Evolutionary conservation across 2,888 invertebrate genomes (phyloP), one percentile per base, ranked within the genome.

Genomic region (Tipula confusa): DNA sequence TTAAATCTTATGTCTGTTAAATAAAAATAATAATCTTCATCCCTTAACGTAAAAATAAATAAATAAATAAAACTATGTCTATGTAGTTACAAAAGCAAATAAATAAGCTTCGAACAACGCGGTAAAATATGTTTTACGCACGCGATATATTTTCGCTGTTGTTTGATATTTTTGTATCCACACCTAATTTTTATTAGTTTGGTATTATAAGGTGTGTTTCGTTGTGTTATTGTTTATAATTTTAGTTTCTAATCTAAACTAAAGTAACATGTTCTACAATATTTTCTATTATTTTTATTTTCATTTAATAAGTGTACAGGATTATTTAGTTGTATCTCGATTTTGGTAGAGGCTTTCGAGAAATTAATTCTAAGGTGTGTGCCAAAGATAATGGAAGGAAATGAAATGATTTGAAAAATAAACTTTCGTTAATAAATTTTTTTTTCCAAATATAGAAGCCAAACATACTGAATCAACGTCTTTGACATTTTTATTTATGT

Each of bases 141-240:
- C 64, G 64, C 64, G 24, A 64, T 64, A 64, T 43, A 9, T 64
- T 64, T 64, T 64, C 9, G 64, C 24, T 64, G 24, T 64, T 64
- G 24, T 18, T 64, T 64, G 64, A 64, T 64, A 24, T 24, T 64
- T 64, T 64, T 64, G 24, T 24, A 11, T 64, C 64, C 64, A 64
- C 64, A 64, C 64, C 64, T 64, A 64, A 24, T 18, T 64, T 64
- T 64, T 64, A 64, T 64, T 64, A 64, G 64, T 64, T 64, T 64
- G 64, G 24, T 64, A 64, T 64, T 9, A 24, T 24, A 64, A 64
- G 64, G 64, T 64, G 64, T 64, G 64, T 24, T 64, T 64, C 64
- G 64, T 11, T 24, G 24, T 64, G 24, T 64, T 64, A 64, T 64
- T 64, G 64, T 64, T 64, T 64, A 64, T 64, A 64, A 64, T 64